Evolutionary conservation across 92 coral and sea anemone species (phyloP).

Genomic region (Porites divaricata): DNA sequence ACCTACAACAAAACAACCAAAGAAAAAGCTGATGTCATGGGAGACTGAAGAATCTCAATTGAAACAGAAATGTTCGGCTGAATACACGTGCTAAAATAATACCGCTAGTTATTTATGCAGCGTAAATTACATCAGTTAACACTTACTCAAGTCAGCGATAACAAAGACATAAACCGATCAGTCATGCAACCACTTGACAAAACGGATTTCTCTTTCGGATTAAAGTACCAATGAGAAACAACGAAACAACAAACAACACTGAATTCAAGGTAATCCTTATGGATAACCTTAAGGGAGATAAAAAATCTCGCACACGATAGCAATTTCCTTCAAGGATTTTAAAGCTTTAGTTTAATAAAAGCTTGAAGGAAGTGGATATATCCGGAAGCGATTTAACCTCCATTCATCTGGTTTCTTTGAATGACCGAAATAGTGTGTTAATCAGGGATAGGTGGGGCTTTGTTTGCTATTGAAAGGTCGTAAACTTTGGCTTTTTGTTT

Average conservation of each 20-base stretch:
- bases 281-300: background rate
- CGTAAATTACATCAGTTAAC: constrained; percentile 14
- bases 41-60: background rate
- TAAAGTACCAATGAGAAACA: background rate
- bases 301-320: constrained; percentile 7
- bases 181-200: constrained; percentile 11
- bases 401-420: constrained; percentile 38
- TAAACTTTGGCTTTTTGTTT: constrained; percentile 12
- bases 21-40: background rate
- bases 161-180: background rate
- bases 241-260: constrained; percentile 11
- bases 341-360: background rate
- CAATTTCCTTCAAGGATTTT: constrained; percentile 13
- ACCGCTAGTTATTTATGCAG: constrained; percentile 26
- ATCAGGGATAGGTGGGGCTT: constrained; percentile 18
- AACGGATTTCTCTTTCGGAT: background rate
- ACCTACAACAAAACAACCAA: background rate
- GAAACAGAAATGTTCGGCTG: constrained; percentile 6
- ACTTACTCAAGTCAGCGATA: background rate
- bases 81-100: constrained; percentile 18
- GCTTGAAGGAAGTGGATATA: background rate
- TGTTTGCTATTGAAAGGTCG: constrained; percentile 14
- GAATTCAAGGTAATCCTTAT: background rate
- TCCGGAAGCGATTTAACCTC: constrained; percentile 34
- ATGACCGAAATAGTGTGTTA: constrained; percentile 24